Evolutionary conservation across 2,113 vertebrate genomes (phyloP).

Genomic region (Puma concolor): DNA sequence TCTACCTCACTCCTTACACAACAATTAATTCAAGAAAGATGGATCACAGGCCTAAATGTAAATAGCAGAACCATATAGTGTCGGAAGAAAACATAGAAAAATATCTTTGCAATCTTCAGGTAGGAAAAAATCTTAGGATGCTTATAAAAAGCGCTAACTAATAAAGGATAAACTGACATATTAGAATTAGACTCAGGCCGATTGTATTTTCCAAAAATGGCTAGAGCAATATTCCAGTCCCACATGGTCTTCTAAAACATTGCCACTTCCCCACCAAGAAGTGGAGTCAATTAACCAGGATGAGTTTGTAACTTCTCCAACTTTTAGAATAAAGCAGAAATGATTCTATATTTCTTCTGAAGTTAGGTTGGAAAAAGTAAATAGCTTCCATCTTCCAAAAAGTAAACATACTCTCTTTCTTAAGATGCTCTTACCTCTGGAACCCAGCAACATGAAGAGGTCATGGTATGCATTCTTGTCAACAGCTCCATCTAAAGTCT

Average conservation of each 20-base stretch:
- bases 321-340: background rate
- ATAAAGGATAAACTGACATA: background rate
- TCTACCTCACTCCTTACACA: background rate
- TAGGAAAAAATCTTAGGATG: background rate
- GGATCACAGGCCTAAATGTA: background rate
- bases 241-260: background rate
- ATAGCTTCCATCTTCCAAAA: background rate
- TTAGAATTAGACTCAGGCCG: background rate
- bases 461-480: background rate
- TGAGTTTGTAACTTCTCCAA: background rate
- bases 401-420: background rate
- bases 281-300: background rate
- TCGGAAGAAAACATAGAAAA: background rate
- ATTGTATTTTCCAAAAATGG: constrained; percentile 5
- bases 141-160: constrained; percentile 9
- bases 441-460: background rate
- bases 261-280: background rate
- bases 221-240: background rate
- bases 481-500: background rate
- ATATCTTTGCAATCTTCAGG: background rate
- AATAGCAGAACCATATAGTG: background rate
- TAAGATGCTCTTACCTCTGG: background rate
- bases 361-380: background rate
- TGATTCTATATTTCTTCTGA: background rate
- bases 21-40: constrained; percentile 33